These are phyloP conservation scores for Campylomormyrus numenius DNA, from an alignment of 2,113 vertebrate species.

Conservation along the genomic window DNA sequence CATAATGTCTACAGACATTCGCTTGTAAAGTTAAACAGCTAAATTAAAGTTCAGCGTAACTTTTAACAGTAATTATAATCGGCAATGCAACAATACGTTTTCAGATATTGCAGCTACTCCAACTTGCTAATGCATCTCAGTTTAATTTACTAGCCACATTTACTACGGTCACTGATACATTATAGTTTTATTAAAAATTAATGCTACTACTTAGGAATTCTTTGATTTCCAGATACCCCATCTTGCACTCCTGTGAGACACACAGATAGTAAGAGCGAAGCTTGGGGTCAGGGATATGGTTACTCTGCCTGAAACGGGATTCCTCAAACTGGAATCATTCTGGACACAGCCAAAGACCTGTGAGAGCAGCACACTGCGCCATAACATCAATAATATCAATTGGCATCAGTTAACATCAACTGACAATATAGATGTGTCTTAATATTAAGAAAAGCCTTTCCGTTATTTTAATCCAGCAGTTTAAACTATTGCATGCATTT, in stretches of 20 bases:
- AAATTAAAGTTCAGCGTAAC: background rate
- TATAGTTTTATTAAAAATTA: background rate
- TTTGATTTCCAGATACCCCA: background rate
- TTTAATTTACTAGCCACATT: background rate
- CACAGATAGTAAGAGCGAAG: background rate
- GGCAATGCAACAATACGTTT: background rate
- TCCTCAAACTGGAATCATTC: background rate
- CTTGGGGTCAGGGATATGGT: background rate
- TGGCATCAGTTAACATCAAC: background rate
- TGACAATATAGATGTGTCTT: background rate
- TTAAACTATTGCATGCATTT: background rate
- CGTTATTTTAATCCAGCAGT: background rate
- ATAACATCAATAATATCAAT: background rate
- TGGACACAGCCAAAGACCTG: background rate
- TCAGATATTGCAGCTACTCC: background rate
- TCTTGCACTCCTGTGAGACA: background rate
- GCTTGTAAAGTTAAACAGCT: background rate
- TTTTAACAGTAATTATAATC: background rate
- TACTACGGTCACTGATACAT: background rate
- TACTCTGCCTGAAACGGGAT: background rate
- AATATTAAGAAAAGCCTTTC: background rate
- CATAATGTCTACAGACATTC: background rate
- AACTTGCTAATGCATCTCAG: background rate
- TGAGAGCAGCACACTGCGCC: background rate
- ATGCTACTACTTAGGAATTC: background rate